Conservation (phyloP, 2,113 vertebrate species). For the Callipepla californica region DNA sequence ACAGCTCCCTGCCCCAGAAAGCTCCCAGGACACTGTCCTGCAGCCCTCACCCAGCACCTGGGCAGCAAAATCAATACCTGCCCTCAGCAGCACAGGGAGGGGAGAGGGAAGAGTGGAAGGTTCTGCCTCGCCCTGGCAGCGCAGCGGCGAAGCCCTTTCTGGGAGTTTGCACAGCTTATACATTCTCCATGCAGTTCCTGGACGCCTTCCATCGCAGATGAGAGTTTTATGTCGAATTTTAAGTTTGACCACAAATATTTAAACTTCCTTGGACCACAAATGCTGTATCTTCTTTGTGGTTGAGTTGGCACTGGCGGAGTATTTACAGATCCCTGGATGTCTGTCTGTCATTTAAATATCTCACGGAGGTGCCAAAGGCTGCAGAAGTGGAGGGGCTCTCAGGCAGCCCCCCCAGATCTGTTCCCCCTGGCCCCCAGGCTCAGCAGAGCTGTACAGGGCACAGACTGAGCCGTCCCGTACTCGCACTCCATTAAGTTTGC, state of each 20-base stretch:
- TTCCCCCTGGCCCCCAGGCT: neutral
- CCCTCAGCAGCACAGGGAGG: neutral
- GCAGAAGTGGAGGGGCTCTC: conserved; percentile 32
- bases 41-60: neutral
- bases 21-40: neutral
- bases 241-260: conserved; percentile 85
- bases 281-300: conserved; percentile 81
- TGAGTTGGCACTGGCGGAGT: conserved; percentile 74
- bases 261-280: conserved; percentile 80
- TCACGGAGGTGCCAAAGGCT: conserved; percentile 72
- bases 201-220: conserved; percentile 74
- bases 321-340: conserved; percentile 77
- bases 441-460: conserved; percentile 34
- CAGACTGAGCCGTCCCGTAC: conserved; percentile 18
- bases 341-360: conserved; percentile 82
- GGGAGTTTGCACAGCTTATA: conserved; percentile 70
- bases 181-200: conserved; percentile 71
- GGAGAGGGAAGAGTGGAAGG: conserved; percentile 28
- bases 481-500: conserved; percentile 44
- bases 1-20: neutral
- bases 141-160: conserved; percentile 35
- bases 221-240: conserved; percentile 81
- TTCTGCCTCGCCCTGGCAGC: conserved; percentile 16
- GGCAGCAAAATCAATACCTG: neutral
- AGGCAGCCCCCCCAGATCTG: neutral